Evolutionary conservation across 2,888 invertebrate species (phyloP).

Genomic region (Masnerella sp.): DNA sequence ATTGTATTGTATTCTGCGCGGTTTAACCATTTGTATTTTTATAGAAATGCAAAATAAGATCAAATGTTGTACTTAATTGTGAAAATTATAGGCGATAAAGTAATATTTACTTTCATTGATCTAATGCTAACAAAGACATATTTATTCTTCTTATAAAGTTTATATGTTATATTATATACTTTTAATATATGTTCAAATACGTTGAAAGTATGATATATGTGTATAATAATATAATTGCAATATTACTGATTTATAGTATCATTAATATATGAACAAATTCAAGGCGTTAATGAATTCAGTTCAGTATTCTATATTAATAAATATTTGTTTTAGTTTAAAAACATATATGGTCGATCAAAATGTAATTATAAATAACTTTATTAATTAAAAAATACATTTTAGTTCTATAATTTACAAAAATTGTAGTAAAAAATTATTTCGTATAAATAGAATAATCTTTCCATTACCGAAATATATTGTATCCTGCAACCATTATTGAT

Average conservation of each 20-base stretch:
- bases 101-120: neutral
- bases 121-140: no score
- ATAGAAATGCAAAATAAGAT: slow-evolving; percentile 18
- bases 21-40: slow-evolving; percentile 17
- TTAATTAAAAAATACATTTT: no score
- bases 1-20: neutral
- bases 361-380: no score
- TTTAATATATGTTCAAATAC: slow-evolving; percentile 18
- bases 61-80: slow-evolving; percentile 19
- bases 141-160: slow-evolving; percentile 14
- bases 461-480: no score
- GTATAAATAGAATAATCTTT: no score
- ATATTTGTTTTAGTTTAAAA: no score
- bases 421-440: no score
- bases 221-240: slow-evolving; percentile 12
- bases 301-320: no score
- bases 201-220: slow-evolving; percentile 7
- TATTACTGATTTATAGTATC: neutral
- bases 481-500: no score
- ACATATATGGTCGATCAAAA: no score
- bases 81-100: neutral
- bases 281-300: no score
- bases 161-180: slow-evolving; percentile 16
- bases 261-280: slow-evolving; percentile 2
- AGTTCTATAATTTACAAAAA: no score